These are phyloP conservation scores for Oscheius sp. DNA, from an alignment of 2,888 invertebrate species.

Conservation along the genomic window DNA sequence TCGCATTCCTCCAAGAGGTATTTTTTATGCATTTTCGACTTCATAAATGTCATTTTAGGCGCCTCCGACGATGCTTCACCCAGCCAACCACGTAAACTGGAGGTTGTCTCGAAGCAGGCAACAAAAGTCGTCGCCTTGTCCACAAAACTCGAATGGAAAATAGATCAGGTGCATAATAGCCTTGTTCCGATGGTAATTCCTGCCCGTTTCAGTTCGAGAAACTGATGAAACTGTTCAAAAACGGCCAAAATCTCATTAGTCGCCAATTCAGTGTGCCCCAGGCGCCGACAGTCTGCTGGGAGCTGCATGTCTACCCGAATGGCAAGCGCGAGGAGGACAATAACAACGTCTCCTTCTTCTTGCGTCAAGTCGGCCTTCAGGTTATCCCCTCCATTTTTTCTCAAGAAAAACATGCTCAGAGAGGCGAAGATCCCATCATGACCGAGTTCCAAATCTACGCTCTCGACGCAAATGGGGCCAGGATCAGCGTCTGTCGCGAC, in stretches of 20 bases:
- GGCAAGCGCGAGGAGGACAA: conserved; percentile 71
- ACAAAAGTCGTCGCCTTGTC: conserved; percentile 67
- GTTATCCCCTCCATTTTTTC: conserved; percentile 31
- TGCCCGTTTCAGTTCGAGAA: conserved; percentile 63
- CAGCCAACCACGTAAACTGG: conserved; percentile 46
- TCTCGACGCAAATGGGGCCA: conserved; percentile 53
- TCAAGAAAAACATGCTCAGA: conserved; percentile 40
- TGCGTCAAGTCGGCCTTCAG: conserved; percentile 66
- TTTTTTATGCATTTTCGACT: background rate
- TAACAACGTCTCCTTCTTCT: conserved; percentile 70
- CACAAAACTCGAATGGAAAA: conserved; percentile 70
- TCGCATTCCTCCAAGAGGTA: background rate
- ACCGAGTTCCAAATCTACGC: conserved; percentile 73
- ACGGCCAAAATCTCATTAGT: conserved; percentile 66
- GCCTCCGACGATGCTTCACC: conserved; percentile 52
- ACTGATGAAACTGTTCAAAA: conserved; percentile 69
- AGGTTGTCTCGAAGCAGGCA: conserved; percentile 64
- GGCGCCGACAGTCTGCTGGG: conserved; percentile 69
- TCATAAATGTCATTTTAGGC: conserved; percentile 29
- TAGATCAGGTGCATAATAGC: conserved; percentile 59
- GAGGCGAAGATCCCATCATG: conserved; percentile 70
- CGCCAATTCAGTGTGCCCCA: conserved; percentile 66
- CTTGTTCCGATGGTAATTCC: background rate
- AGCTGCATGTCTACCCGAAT: conserved; percentile 72
- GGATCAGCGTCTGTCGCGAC: conserved; percentile 70